phyloP scores from a whole-genome alignment of 2,113 vertebrate genomes.

The Sciurus niger region DNA sequence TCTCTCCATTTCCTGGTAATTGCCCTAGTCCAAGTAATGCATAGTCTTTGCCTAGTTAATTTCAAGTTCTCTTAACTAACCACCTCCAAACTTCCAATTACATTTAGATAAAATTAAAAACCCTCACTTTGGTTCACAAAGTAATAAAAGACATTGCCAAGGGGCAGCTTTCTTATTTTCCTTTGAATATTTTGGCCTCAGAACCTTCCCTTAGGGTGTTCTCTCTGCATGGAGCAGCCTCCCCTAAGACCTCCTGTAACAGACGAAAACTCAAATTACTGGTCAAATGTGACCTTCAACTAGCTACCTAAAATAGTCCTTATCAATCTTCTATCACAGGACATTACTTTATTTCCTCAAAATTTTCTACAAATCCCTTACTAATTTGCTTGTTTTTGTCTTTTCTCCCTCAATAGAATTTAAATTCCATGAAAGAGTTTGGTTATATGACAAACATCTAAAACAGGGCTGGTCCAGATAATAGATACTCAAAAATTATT shows the following conservation, averaged over 20 bases:
- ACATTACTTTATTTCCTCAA: background rate
- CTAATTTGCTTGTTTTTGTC: constrained; percentile 8
- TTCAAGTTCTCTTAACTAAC: background rate
- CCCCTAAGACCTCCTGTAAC: background rate
- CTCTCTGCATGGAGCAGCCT: background rate
- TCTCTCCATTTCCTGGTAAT: background rate
- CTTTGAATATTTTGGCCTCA: background rate
- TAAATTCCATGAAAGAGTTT: background rate
- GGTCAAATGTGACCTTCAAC: background rate
- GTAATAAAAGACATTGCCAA: background rate
- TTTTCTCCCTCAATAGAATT: background rate
- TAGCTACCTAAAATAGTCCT: background rate
- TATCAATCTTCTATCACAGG: background rate
- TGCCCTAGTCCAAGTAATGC: background rate
- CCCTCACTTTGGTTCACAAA: background rate
- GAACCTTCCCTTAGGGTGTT: background rate
- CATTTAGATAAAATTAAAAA: background rate
- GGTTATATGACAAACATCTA: background rate
- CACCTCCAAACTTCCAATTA: background rate
- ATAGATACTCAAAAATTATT: background rate
- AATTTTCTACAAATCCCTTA: constrained; percentile 18
- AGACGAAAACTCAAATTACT: background rate
- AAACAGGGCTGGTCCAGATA: background rate
- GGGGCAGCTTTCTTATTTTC: background rate
- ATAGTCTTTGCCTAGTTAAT: background rate